Evolutionary conservation across 2,113 vertebrate genomes (phyloP), one percentile per base, ranked within the genome.

Genomic region (Brachyistius frenatus): DNA sequence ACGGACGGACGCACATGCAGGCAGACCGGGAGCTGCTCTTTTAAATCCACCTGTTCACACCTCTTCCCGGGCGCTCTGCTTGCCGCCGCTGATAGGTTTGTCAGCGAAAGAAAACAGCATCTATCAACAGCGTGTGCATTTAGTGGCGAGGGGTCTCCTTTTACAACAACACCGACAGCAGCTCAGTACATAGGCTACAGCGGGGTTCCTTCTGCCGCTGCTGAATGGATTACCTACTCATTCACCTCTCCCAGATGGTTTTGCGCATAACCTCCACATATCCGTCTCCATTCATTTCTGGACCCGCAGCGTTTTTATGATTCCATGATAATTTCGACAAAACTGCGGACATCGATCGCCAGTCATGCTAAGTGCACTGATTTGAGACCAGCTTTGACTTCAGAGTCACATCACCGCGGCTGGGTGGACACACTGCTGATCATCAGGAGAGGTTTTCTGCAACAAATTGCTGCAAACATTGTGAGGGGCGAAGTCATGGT

Each of bases 11-110:
- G n/a, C 66, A 5, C 14, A 7, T 2, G 41, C 66, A 11, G 23
- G 39, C 60, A 13, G 16, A 32, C 31, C 3, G 53, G 52, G 47
- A 7, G 64, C 78, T 70, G 77, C 69, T 78, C 61, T 82, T 86
- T 89, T 86, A 85, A 89, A 90, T 92, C 87, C 91, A 95, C 92
- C 90, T 95, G 93, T 94, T 91, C 81, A 66, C 66, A 76, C 77
- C 70, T 76, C 49, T 63, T 5, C 54, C 39, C 66, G 76, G 66
- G 56, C 86, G 66, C 85, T 58, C 54, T 44, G 61, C 66, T 35
- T 56, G 36, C 71, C 37, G 68, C 81, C 66, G 72, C 73, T 67
- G 65, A 66, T 76, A 49, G 86, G 87, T 81, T 66, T 69, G 47
- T 54, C n/a, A 13, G 50, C 16, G 35, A 35, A 49, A 62, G 37